A percentile compares a stretch with the other conserved stretches of the same genome.
These are phyloP conservation scores for Macropus fuliginosus DNA, from an alignment of 2,797 vertebrate genomes.

Conservation along the genomic window DNA sequence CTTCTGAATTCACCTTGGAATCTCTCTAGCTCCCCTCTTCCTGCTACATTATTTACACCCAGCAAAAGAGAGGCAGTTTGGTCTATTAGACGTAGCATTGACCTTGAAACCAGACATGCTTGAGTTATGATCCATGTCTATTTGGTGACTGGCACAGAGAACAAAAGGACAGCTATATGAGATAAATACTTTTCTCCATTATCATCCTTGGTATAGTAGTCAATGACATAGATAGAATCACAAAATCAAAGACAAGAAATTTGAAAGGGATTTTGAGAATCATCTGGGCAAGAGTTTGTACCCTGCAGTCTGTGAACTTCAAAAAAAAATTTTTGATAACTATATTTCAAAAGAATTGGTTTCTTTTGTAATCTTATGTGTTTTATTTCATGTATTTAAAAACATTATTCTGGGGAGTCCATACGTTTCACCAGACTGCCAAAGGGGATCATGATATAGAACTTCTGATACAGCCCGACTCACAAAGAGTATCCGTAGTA, in stretches of 20 bases:
- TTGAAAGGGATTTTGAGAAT: not conserved
- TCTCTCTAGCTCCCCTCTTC: constrained; percentile 34
- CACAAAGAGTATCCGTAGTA: not conserved
- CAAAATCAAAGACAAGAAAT: not conserved
- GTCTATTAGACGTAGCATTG: not conserved
- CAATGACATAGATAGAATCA: not conserved
- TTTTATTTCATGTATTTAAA: not conserved
- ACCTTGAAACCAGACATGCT: constrained; percentile 1
- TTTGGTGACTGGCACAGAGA: not conserved
- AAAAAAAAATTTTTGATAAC: not conserved
- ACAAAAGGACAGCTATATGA: not conserved
- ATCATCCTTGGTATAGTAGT: not conserved
- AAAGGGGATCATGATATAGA: not conserved
- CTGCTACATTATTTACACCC: not conserved
- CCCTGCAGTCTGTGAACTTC: not conserved
- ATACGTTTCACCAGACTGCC: not conserved
- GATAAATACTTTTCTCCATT: not conserved
- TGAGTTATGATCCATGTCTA: not conserved
- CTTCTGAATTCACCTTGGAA: constrained; percentile 44
- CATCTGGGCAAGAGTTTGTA: not conserved
- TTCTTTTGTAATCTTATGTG: not conserved
- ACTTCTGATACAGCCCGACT: not conserved
- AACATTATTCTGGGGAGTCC: not conserved
- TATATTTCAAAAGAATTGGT: not conserved
- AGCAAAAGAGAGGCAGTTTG: not conserved